Evolutionary conservation across 37 sponge, comb jelly and placozoan genomes (phyloP).

Genomic region (Amphimedon queenslandica): DNA sequence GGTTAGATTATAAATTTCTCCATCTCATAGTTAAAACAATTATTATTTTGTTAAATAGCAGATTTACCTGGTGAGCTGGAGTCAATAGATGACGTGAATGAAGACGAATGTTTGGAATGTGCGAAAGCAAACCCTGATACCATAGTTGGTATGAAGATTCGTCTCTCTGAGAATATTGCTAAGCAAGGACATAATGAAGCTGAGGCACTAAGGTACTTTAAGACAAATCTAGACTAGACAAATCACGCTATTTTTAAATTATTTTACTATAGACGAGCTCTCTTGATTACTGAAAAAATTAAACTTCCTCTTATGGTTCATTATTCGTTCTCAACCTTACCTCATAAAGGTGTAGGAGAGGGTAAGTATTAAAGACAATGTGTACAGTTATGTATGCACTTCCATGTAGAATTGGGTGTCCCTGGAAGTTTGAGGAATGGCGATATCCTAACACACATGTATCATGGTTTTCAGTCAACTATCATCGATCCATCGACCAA

Average conservation of each 20-base stretch:
- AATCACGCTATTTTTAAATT: neutral
- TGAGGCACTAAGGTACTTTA: constrained; percentile 28
- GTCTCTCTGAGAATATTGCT: constrained; percentile 17
- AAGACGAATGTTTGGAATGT: constrained; percentile 15
- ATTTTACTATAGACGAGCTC: constrained; percentile 12
- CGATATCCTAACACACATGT: constrained; percentile 41
- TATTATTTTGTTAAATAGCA: too few relatives aligned
- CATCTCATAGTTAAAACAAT: too few relatives aligned
- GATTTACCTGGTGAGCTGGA: constrained; percentile 34
- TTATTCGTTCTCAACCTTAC: constrained; percentile 34
- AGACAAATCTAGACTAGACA: too few relatives aligned
- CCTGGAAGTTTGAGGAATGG: constrained; percentile 21
- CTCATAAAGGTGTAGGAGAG: neutral
- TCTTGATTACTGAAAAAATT: neutral
- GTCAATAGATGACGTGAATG: constrained; percentile 15
- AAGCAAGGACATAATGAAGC: constrained; percentile 35
- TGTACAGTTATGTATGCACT: too few relatives aligned
- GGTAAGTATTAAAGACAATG: too few relatives aligned
- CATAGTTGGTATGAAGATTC: constrained; percentile 40
- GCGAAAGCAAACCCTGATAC: constrained; percentile 5
- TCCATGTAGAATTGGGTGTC: too few relatives aligned
- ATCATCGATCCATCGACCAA: constrained; percentile 20
- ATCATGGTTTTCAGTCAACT: constrained; percentile 23
- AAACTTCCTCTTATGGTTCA: constrained; percentile 42
- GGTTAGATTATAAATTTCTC: neutral